A percentile compares a stretch with the other conserved stretches of the same genome.
phyloP scores from a whole-genome alignment of 1,140 invertebrate species.

The Drosophila watanabei region DNA sequence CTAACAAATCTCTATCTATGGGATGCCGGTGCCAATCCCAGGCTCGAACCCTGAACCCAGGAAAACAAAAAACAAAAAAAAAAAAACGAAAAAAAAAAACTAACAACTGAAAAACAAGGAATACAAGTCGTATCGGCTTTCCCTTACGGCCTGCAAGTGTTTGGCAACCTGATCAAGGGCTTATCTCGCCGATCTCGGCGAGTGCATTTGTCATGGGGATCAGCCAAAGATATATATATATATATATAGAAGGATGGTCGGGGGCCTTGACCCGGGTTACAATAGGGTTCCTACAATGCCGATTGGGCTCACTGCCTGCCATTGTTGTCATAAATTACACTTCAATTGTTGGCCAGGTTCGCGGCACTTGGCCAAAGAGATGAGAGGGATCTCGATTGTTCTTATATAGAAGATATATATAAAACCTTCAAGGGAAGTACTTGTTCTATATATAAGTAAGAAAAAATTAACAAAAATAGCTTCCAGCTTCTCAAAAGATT shows the following conservation, averaged over 20 bases:
- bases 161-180: conserved; percentile 78
- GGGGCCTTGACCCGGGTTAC: conserved; percentile 43
- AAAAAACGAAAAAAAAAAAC: background rate
- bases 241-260: conserved; percentile 8
- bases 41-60: conserved; percentile 38
- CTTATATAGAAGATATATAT: background rate
- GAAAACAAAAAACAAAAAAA: conserved; percentile 17
- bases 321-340: conserved; percentile 83
- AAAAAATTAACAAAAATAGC: background rate
- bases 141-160: conserved; percentile 59
- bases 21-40: conserved; percentile 43
- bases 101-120: conserved; percentile 6
- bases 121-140: conserved; percentile 57
- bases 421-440: background rate
- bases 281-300: conserved; percentile 20
- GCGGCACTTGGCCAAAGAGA: conserved; percentile 12
- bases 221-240: conserved; percentile 11
- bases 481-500: background rate
- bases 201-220: conserved; percentile 72
- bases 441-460: background rate
- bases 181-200: conserved; percentile 69
- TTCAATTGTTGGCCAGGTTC: conserved; percentile 64
- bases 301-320: conserved; percentile 22
- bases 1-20: conserved; percentile 29
- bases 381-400: background rate